Evolutionary conservation across 2,888 invertebrate genomes (phyloP), one percentile per base, ranked within the genome.

Genomic region (Steinernema carpocapsae): DNA sequence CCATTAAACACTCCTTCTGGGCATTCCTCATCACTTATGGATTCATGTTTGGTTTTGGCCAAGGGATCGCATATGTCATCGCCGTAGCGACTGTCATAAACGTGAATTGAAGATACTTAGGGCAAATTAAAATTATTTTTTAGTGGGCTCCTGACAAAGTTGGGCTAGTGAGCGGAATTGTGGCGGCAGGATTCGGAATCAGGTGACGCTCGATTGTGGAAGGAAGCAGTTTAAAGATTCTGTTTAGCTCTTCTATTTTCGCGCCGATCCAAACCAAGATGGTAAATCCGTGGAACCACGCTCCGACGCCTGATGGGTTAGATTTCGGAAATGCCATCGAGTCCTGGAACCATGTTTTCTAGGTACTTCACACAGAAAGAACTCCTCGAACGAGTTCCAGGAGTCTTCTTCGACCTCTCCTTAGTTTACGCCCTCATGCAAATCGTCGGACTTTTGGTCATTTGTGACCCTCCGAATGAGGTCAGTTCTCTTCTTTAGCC

Each of bases 81-180:
- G 84, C 86, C 2, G 86, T 86, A 0, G 76, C 84, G 4, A 80
- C 81, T 22, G 86, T 84, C 43, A 86, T 87, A 29, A 86, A 86
- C 74, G 83, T 83, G 24, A 64, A 78, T 76, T 42, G 45, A 3
- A 14, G 17, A 7, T 3, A 4, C 4, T 19, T 14, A n/a, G 3
- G 2, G 3, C 14, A 4, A 17, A 2, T 14, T 48, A 48, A 48
- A n/a, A 3, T n/a, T 29, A 2, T n/a, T 22, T 77, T 80, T 56
- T 76, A 83, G 83, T 86, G 86, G 86, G 85, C 85, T 17, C 86
- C 86, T 0, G 82, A 85, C 76, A 83, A 83, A 76, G 83, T 86
- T 7, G 86, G 86, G 12, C 74, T 85, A 1, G 83, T 84, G 17
- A 84, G 84, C 26, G 86, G 86, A 22, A 84, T 86, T 45, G 86